These are phyloP conservation scores for Sardina pilchardus DNA, from an alignment of 2,113 vertebrate genomes.

Conservation along the genomic window DNA sequence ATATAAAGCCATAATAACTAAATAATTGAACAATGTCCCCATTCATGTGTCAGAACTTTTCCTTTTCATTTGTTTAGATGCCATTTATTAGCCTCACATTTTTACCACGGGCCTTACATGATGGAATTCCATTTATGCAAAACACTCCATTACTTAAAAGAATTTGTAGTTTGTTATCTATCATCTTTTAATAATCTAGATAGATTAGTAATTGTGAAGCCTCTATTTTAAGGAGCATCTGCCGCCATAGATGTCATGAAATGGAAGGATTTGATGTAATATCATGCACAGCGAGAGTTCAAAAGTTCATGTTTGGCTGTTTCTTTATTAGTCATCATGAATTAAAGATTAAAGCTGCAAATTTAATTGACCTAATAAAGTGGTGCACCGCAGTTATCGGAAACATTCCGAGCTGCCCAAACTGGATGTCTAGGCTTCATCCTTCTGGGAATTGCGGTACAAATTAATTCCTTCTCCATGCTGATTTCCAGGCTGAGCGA, in stretches of 20 bases:
- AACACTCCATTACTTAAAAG: background rate
- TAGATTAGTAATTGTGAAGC: background rate
- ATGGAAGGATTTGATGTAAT: conserved; percentile 9
- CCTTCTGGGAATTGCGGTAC: background rate
- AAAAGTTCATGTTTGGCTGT: conserved; percentile 33
- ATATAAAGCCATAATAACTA: background rate
- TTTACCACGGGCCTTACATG: background rate
- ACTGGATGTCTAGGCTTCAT: conserved; percentile 20
- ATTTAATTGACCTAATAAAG: conserved; percentile 42
- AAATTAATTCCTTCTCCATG: conserved; percentile 17
- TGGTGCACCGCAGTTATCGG: background rate
- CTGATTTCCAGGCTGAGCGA: background rate
- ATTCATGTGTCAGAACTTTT: too few species aligned
- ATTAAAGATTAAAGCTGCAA: conserved; percentile 44
- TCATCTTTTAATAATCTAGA: background rate
- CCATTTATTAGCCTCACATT: background rate
- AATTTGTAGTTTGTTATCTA: background rate
- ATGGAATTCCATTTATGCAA: background rate
- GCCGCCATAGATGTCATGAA: background rate
- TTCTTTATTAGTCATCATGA: conserved; percentile 31
- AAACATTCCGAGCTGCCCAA: background rate
- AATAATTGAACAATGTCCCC: background rate
- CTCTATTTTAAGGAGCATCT: background rate
- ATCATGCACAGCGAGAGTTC: conserved; percentile 21
- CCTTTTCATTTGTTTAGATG: background rate